Evolutionary conservation across 2,113 vertebrate genomes (phyloP).

Genomic region (Gallinago paraguaiae): DNA sequence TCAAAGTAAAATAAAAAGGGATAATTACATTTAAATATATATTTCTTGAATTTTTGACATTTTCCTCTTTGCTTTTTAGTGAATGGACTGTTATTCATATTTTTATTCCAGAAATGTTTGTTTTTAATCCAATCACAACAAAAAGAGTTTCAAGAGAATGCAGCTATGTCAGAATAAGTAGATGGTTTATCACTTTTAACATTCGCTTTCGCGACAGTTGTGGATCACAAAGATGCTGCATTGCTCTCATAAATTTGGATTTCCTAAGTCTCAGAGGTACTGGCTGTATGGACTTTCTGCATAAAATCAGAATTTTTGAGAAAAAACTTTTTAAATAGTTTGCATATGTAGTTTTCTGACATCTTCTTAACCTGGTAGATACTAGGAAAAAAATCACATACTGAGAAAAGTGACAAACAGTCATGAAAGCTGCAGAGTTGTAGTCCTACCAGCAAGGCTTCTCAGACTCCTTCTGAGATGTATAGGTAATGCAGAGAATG

Average conservation of each 20-base stretch:
- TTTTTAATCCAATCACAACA: neutral
- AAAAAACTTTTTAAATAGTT: neutral
- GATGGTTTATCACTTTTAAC: neutral
- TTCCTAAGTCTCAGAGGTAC: neutral
- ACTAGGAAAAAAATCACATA: neutral
- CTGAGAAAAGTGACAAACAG: neutral
- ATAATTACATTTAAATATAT: neutral
- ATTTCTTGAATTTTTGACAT: neutral
- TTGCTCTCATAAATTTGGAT: neutral
- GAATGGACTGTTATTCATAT: neutral
- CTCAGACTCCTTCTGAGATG: neutral
- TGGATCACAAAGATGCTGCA: neutral
- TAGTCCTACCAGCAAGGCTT: neutral
- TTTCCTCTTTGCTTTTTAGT: neutral
- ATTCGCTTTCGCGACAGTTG: neutral
- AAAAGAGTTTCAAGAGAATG: neutral
- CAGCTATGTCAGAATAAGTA: neutral
- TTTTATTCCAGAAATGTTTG: neutral
- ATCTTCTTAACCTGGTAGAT: neutral
- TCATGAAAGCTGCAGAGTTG: neutral
- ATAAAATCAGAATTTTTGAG: neutral
- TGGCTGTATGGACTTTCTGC: neutral
- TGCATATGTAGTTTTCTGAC: neutral
- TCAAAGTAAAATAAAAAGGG: neutral
- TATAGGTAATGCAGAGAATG: neutral